Percentiles rank a stretch among this genome's conserved stretches.
phyloP scores from a whole-genome alignment of 2,797 vertebrate species.

The Tangara arthus region DNA sequence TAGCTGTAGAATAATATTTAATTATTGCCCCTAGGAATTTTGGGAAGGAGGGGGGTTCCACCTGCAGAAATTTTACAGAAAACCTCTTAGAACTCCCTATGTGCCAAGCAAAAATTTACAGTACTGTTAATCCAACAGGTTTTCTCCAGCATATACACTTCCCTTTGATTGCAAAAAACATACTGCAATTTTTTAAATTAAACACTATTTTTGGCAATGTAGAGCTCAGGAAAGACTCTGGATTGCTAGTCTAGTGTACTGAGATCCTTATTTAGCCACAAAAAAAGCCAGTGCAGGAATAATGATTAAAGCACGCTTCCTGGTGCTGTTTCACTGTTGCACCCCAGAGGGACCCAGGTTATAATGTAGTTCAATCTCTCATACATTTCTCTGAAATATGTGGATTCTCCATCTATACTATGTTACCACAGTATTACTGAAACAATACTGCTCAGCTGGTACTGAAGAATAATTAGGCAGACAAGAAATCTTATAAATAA shows the following conservation, averaged over 20 bases:
- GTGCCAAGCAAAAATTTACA: neutral
- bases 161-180: neutral
- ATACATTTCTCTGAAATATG: neutral
- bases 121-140: neutral
- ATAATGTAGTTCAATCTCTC: neutral
- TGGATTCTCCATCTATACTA: neutral
- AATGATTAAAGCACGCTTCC: neutral
- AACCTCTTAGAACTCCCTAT: neutral
- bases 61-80: neutral
- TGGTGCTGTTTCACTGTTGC: neutral
- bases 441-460: neutral
- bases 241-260: neutral
- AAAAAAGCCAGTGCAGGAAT: neutral
- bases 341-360: neutral
- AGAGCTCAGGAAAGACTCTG: neutral
- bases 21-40: neutral
- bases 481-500: neutral
- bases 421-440: neutral
- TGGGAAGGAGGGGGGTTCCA: fast-evolving
- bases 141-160: neutral
- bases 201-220: neutral
- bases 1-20: neutral
- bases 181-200: neutral
- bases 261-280: neutral
- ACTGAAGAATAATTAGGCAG: neutral